Percentiles rank a stretch among this genome's conserved stretches.
These are phyloP conservation scores for Esox lucius DNA, from an alignment of 2,797 vertebrate genomes.

Conservation along the genomic window DNA sequence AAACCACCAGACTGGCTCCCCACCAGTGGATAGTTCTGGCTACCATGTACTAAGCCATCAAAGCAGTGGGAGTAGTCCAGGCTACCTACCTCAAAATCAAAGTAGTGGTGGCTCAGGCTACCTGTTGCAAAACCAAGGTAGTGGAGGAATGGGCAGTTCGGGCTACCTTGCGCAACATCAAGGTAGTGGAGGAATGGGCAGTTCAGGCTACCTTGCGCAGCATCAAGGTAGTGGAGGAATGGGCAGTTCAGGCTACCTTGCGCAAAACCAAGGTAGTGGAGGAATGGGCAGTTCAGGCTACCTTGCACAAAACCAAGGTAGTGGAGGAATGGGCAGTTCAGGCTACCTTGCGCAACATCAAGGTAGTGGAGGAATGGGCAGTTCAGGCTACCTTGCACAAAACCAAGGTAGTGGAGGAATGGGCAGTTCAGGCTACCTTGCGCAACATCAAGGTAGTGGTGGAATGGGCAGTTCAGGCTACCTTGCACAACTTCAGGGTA, in stretches of 20 bases:
- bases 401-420: not conserved
- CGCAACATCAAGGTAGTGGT: slow-evolving; percentile 1
- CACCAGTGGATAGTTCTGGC: slow-evolving; percentile 65
- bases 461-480: slow-evolving; percentile 17
- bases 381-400: slow-evolving; percentile 59
- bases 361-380: slow-evolving; percentile 61
- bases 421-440: slow-evolving; percentile 14
- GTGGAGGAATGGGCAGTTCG: slow-evolving; percentile 62
- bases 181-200: slow-evolving; percentile 59
- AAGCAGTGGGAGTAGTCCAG: slow-evolving; percentile 52
- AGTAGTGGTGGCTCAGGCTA: slow-evolving; percentile 59
- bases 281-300: slow-evolving; percentile 46
- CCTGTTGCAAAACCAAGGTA: slow-evolving; percentile 60
- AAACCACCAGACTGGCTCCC: slow-evolving; percentile 65
- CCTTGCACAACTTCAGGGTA: slow-evolving; percentile 19
- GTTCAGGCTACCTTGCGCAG: slow-evolving; percentile 55
- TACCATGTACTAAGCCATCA: slow-evolving; percentile 70
- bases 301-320: slow-evolving; percentile 38
- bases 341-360: slow-evolving; percentile 64
- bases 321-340: slow-evolving; percentile 46
- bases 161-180: slow-evolving; percentile 68
- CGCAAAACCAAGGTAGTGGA: slow-evolving; percentile 30
- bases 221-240: slow-evolving; percentile 41
- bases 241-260: slow-evolving; percentile 40
- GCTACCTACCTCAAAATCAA: slow-evolving; percentile 54